These are phyloP conservation scores for Esperia sulphurella DNA, from an alignment of 2,888 invertebrate genomes.

Conservation along the genomic window DNA sequence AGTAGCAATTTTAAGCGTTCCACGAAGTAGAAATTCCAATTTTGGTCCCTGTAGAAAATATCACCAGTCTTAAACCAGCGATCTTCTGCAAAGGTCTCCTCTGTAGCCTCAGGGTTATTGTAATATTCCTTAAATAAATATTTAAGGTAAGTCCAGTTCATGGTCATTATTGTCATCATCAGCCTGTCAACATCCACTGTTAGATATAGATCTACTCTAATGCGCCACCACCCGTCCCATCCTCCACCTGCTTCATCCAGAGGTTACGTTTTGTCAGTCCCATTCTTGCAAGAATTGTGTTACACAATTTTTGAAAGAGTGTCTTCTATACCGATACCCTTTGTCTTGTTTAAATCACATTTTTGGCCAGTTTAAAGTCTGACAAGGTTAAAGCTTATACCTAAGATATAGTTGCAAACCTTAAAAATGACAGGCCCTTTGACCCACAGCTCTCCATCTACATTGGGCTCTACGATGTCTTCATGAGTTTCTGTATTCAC, in stretches of 20 bases:
- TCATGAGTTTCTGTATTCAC: slow-evolving; percentile 59
- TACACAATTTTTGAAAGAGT: no score
- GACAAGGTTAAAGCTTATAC: no score
- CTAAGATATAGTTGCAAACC: slow-evolving; percentile 26
- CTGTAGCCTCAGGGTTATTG: slow-evolving; percentile 56
- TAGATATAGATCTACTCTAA: no score
- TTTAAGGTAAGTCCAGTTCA: neutral
- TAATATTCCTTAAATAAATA: slow-evolving; percentile 57
- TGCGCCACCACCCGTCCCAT: no score
- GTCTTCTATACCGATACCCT: no score
- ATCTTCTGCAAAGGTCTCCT: slow-evolving; percentile 55
- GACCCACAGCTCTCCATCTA: slow-evolving; percentile 71
- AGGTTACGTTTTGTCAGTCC: no score
- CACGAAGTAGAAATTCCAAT: slow-evolving; percentile 64
- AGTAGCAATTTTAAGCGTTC: slow-evolving; percentile 74
- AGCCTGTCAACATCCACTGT: no score
- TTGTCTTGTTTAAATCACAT: no score
- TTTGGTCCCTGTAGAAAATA: slow-evolving; percentile 68
- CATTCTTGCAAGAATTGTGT: no score
- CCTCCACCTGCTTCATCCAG: no score
- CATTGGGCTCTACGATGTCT: slow-evolving; percentile 58
- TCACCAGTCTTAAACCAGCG: slow-evolving; percentile 76
- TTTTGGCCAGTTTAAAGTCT: no score
- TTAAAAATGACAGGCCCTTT: slow-evolving; percentile 66
- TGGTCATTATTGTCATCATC: no score